Evolutionary conservation across 2,888 invertebrate species (phyloP).

Genomic region (Drosophila lacicola): DNA sequence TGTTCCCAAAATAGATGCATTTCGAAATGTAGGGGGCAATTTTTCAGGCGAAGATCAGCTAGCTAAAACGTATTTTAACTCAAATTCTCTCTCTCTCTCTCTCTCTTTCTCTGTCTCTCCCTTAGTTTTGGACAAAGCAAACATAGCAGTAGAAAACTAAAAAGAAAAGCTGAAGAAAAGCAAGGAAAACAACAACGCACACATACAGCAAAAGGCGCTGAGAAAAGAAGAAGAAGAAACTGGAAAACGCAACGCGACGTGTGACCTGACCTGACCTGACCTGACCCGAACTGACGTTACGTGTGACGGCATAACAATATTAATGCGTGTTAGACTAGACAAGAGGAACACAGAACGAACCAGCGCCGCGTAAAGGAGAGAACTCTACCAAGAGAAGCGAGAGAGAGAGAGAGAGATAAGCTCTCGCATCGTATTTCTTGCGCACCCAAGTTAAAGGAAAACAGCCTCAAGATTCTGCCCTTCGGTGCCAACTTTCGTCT

Average conservation of each 20-base stretch:
- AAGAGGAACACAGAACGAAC: slow-evolving; percentile 10
- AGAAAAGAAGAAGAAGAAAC: slow-evolving; percentile 10
- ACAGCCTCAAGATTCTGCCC: slow-evolving; percentile 83
- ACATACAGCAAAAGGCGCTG: slow-evolving; percentile 2
- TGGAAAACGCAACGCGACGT: slow-evolving; percentile 30
- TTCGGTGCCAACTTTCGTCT: slow-evolving; percentile 83
- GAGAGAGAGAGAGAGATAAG: too few species aligned
- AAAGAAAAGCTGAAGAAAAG: slow-evolving; percentile 13
- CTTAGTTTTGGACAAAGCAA: slow-evolving; percentile 34
- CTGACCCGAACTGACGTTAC: slow-evolving; percentile 22
- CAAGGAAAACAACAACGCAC: slow-evolving; percentile 7
- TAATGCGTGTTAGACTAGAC: slow-evolving; percentile 31
- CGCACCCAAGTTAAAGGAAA: slow-evolving; percentile 37
- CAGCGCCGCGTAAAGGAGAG: neutral
- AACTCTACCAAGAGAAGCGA: neutral
- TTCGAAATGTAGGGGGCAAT: slow-evolving; percentile 76
- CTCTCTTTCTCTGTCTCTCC: slow-evolving; percentile 16
- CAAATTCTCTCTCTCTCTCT: neutral
- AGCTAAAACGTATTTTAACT: slow-evolving; percentile 13
- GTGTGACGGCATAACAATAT: slow-evolving; percentile 1
- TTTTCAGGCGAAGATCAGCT: slow-evolving; percentile 45
- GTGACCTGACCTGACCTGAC: slow-evolving; percentile 7
- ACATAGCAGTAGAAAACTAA: slow-evolving; percentile 12
- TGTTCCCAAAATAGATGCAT: slow-evolving; percentile 71
- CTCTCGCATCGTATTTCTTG: slow-evolving; percentile 7